phyloP scores from a whole-genome alignment of 1,140 invertebrate genomes.

The Trachymyrmex septentrionalis region DNA sequence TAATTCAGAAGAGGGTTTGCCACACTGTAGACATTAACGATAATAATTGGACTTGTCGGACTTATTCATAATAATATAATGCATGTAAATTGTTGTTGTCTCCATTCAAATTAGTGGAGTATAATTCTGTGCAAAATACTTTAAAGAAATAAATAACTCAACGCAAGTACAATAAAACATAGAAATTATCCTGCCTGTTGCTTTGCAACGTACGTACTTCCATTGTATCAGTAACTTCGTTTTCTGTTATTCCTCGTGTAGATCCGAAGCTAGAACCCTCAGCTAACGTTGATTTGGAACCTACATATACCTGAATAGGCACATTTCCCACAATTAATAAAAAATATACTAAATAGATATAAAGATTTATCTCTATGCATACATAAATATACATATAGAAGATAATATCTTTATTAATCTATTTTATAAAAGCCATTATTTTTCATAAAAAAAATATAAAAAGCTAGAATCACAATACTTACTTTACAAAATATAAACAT shows the following conservation, averaged over 20 bases:
- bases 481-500: not conserved
- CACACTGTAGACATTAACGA: conserved; percentile 17
- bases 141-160: conserved; percentile 20
- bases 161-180: conserved; percentile 20
- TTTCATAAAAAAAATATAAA: conserved; percentile 39
- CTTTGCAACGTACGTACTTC: conserved; percentile 79
- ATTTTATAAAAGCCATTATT: conserved; percentile 41
- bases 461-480: not conserved
- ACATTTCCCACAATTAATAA: conserved; percentile 55
- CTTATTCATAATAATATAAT: conserved; percentile 37
- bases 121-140: not conserved
- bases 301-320: conserved; percentile 84
- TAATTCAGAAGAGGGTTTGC: conserved; percentile 53
- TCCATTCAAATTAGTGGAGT: not conserved
- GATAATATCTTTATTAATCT: conserved; percentile 4
- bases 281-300: conserved; percentile 83
- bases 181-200: not conserved
- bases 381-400: not conserved
- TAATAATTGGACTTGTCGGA: conserved; percentile 28
- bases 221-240: conserved; percentile 82
- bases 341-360: conserved; percentile 38
- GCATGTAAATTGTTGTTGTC: conserved; percentile 35
- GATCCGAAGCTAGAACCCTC: conserved; percentile 83
- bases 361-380: not conserved
- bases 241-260: conserved; percentile 81